Base-by-base conservation (phyloP, 2,888 invertebrate genomes). In the Yponomeuta plumbellus region DNA sequence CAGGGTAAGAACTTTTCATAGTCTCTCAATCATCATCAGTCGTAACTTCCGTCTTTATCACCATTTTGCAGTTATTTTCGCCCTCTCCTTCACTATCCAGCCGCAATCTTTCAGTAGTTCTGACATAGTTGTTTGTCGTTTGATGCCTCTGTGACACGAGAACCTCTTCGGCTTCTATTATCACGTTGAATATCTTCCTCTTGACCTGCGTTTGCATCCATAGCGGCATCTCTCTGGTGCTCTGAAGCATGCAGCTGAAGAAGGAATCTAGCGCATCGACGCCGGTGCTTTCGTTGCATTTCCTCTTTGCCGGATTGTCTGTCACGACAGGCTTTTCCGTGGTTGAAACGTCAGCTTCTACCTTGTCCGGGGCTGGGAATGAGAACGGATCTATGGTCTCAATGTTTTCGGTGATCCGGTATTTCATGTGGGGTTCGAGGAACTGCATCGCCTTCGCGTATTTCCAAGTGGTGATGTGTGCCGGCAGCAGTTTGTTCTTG, bases 151-250 rank as follows among this genome's bases (percentile, higher is more conserved):
- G 59, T 23, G 20, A 56, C 11, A 61, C 23, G 21, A 88, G 71
- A 59, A 74, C 75, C 73, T 90, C 88, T 68, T 90, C 89, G 0
- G 89, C 86, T 26, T 88, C 86, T 67, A 89, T 89, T 21, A 90
- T 84, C 4, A 88, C 83, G 0, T 84, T 85, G 68, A 90, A 90
- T 73, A 89, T 87, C 74, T 85, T 90, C 71, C 88, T 90, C 71
- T 90, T 90, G 0, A 90, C 87, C 76, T 87, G 88, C 1, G 88
- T 90, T 75, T 89, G 89, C 86, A 90, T 87, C 86, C 85, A 88
- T 11, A 71, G 75, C 0, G 89, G 88, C 89, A 90, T 88, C 65
- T 82, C 83, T 73, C 83, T 79, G 0, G 89, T 86, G 61, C 86
- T 86, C 71, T 87, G 83, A 57, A 84, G 74, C 62, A 88, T 81